Evolutionary conservation across 2,888 invertebrate species (phyloP).

Genomic region (Bedellia somnulentella): DNA sequence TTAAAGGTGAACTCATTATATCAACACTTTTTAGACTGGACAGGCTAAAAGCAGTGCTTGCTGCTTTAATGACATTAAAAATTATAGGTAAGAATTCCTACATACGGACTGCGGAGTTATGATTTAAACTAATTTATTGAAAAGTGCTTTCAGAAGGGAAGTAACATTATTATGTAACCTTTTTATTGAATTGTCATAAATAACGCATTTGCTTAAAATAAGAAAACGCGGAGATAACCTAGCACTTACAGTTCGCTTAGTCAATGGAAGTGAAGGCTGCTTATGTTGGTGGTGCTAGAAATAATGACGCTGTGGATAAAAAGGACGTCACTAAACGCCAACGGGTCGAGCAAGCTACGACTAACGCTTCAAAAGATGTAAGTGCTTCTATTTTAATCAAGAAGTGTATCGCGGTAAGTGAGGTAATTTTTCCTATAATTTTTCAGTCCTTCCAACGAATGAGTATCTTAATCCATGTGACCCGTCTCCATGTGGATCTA

Average conservation of each 20-base stretch:
- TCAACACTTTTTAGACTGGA: conserved; percentile 13
- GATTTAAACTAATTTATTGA: conserved; percentile 11
- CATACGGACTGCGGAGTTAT: too few species aligned
- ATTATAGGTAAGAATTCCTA: too few species aligned
- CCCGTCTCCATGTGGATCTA: conserved; percentile 68
- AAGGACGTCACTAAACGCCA: conserved; percentile 50
- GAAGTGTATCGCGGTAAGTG: conserved; percentile 34
- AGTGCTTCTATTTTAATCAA: conserved; percentile 52
- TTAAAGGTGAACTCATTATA: conserved; percentile 23
- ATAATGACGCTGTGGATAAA: conserved; percentile 42
- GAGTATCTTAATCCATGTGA: conserved; percentile 62
- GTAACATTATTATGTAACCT: conserved; percentile 40
- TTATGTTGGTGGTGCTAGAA: conserved; percentile 47
- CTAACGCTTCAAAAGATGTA: conserved; percentile 58
- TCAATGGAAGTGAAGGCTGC: conserved; percentile 43
- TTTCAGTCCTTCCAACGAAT: conserved; percentile 46
- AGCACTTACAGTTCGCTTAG: conserved; percentile 62
- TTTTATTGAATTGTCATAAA: conserved; percentile 45
- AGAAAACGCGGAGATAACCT: conserved; percentile 61
- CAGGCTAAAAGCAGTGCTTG: too few species aligned
- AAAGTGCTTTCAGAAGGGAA: conserved; percentile 46
- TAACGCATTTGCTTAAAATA: conserved; percentile 55
- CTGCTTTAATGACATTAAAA: too few species aligned
- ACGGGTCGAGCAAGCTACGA: conserved; percentile 54
- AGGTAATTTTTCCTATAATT: conserved; percentile 22